Percentiles rank a stretch among this genome's conserved stretches.
Evolutionary conservation across 2,797 vertebrate genomes (phyloP).

Genomic region (Rhadinocentrus ornatus): DNA sequence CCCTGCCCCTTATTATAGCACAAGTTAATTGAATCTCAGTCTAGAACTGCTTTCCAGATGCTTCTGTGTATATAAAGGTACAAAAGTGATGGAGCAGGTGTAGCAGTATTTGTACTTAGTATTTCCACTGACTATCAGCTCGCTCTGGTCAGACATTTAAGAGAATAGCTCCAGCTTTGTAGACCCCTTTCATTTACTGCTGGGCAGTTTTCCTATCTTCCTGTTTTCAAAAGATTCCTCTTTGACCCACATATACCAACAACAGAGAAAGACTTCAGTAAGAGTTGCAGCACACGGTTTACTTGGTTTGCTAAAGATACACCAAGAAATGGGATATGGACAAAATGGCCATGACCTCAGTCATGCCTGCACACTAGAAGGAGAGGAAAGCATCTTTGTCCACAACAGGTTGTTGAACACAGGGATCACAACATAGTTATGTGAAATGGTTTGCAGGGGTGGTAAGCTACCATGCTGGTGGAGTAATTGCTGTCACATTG

Average conservation of each 20-base stretch:
- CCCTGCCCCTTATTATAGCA: conserved; percentile 84
- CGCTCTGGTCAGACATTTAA: conserved; percentile 81
- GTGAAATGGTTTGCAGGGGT: conserved; percentile 77
- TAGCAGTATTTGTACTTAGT: conserved; percentile 80
- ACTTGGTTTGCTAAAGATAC: conserved; percentile 75
- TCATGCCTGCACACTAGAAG: conserved; percentile 78
- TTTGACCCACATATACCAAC: conserved; percentile 84
- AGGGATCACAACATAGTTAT: conserved; percentile 79
- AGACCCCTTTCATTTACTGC: conserved; percentile 80
- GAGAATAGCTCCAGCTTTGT: conserved; percentile 78
- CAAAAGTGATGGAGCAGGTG: conserved; percentile 83
- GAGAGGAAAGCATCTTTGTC: conserved; percentile 75
- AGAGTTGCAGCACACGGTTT: conserved; percentile 55
- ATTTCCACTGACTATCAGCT: conserved; percentile 80
- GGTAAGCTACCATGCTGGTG: conserved; percentile 56
- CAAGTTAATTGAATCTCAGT: conserved; percentile 87
- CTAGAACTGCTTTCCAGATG: conserved; percentile 75
- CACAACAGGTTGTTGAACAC: conserved; percentile 74
- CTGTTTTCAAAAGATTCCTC: conserved; percentile 85
- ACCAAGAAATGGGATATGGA: conserved; percentile 82
- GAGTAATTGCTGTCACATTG: conserved; percentile 77
- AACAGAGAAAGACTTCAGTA: conserved; percentile 77
- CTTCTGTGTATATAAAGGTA: conserved; percentile 72
- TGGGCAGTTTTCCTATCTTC: conserved; percentile 82
- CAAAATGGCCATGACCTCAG: conserved; percentile 83